phyloP scores from a whole-genome alignment of 1,140 invertebrate species.

The Leptinotarsa undecemlineata region DNA sequence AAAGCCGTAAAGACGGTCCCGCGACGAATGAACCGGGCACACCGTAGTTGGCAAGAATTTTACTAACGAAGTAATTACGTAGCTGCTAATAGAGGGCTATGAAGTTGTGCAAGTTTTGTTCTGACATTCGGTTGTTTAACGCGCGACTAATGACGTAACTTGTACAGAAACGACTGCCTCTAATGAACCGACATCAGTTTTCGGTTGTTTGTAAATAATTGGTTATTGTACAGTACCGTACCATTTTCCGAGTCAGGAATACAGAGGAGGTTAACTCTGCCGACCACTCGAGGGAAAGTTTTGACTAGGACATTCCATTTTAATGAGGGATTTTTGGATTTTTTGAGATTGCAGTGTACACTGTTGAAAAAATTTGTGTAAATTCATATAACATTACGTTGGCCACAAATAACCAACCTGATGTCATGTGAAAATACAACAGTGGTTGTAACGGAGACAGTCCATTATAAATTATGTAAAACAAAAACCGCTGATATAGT shows the following conservation, averaged over 20 bases:
- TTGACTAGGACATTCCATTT: too few species aligned
- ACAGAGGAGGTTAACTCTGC: too few species aligned
- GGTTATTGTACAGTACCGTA: constrained; percentile 29
- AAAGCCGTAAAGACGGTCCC: constrained; percentile 45
- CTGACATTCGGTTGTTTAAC: constrained; percentile 49
- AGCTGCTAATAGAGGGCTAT: constrained; percentile 49
- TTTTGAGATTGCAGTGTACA: too few species aligned
- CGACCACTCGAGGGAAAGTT: too few species aligned
- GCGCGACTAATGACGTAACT: constrained; percentile 52
- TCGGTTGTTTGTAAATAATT: constrained; percentile 39
- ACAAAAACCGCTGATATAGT: too few species aligned
- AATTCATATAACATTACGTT: too few species aligned
- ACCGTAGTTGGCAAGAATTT: constrained; percentile 50
- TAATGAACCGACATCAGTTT: constrained; percentile 47
- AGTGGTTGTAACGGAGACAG: too few species aligned
- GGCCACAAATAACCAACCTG: too few species aligned
- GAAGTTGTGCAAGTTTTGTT: constrained; percentile 47
- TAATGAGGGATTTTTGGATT: too few species aligned
- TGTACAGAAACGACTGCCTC: constrained; percentile 46
- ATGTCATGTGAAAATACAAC: too few species aligned
- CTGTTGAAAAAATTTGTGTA: too few species aligned
- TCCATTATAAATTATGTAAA: too few species aligned
- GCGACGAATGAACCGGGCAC: constrained; percentile 13
- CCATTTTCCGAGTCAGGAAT: not conserved
- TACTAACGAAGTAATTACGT: constrained; percentile 53